Evolutionary conservation across 2,113 vertebrate species (phyloP).

Genomic region (Manacus vitellinus): DNA sequence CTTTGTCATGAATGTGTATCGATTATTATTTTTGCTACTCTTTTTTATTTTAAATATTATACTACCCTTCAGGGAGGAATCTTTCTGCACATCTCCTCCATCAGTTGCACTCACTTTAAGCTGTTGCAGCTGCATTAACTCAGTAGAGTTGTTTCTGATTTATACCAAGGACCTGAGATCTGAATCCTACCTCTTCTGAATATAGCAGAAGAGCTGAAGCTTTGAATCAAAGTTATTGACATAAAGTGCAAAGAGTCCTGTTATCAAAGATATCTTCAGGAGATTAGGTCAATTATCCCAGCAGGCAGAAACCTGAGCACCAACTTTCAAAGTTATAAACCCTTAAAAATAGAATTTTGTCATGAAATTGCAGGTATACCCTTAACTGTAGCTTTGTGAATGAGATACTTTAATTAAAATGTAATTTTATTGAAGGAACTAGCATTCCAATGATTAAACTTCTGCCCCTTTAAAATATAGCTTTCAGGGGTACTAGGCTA

Average conservation of each 20-base stretch:
- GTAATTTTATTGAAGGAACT: slow-evolving; percentile 47
- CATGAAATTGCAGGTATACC: slow-evolving; percentile 15
- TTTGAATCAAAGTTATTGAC: slow-evolving; percentile 10
- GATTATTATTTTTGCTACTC: background rate
- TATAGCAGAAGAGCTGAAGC: background rate
- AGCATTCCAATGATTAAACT: slow-evolving; percentile 54
- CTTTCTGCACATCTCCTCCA: background rate
- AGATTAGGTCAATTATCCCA: slow-evolving; percentile 7
- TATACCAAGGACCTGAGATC: background rate
- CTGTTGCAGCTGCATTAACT: background rate
- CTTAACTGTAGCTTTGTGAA: slow-evolving; percentile 51
- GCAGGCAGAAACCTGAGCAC: background rate
- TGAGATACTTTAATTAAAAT: slow-evolving; percentile 57
- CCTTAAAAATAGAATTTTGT: slow-evolving; percentile 26
- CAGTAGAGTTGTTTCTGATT: background rate
- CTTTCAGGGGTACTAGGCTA: slow-evolving; percentile 42
- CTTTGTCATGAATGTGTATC: background rate
- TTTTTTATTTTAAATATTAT: background rate
- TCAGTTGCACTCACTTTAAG: background rate
- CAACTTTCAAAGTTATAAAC: slow-evolving; percentile 26
- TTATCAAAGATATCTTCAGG: background rate
- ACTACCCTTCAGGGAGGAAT: background rate
- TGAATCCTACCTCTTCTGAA: background rate
- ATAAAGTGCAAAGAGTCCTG: background rate
- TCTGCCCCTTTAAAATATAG: slow-evolving; percentile 57